Evolutionary conservation across 2,113 vertebrate genomes (phyloP).

Genomic region (Martes martes): DNA sequence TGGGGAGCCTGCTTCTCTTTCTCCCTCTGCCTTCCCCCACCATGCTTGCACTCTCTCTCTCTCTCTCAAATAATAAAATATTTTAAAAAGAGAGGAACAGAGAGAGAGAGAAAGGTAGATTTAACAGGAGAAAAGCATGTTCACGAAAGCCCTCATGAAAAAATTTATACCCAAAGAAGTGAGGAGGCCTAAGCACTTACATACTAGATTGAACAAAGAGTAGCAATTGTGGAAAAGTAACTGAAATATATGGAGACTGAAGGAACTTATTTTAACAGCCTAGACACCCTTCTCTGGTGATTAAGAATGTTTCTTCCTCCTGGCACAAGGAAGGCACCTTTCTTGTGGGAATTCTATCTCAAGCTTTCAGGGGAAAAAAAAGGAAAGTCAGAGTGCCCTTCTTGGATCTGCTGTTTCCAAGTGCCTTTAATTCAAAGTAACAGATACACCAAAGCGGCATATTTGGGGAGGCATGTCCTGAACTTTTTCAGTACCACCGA

Average conservation of each 20-base stretch:
- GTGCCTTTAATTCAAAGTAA: neutral
- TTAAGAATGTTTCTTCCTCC: neutral
- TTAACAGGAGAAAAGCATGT: neutral
- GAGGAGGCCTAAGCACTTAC: neutral
- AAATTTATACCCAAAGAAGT: neutral
- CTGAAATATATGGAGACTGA: neutral
- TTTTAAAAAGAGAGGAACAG: neutral
- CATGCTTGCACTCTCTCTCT: neutral
- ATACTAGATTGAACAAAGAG: neutral
- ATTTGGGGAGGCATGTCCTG: neutral
- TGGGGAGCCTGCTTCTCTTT: neutral
- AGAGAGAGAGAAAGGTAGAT: neutral
- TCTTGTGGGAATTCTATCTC: neutral
- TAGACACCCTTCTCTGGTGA: neutral
- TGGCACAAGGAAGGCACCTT: neutral
- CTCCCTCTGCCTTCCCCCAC: neutral
- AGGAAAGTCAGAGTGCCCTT: neutral
- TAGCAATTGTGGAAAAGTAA: neutral
- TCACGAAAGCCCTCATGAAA: neutral
- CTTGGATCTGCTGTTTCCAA: neutral
- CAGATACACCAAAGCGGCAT: neutral
- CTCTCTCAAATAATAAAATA: neutral
- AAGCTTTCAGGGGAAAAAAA: neutral
- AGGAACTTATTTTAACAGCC: neutral
- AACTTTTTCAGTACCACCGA: neutral